These are phyloP conservation scores for Trichopoda pennipes DNA, from an alignment of 2,888 invertebrate genomes.

Conservation along the genomic window DNA sequence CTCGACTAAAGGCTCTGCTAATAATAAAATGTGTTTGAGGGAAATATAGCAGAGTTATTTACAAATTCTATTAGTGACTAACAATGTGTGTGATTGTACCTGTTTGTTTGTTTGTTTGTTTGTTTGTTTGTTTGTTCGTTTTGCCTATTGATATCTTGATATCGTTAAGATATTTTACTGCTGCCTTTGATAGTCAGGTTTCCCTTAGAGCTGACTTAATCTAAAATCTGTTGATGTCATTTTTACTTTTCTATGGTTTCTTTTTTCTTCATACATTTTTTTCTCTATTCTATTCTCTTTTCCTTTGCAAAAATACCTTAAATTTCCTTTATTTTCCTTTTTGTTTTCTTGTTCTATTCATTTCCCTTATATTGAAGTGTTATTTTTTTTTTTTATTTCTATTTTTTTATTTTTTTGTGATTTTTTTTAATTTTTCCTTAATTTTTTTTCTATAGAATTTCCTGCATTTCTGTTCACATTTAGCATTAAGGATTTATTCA, in stretches of 20 bases:
- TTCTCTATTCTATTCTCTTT: background rate
- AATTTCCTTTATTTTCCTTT: conserved; percentile 46
- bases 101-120: background rate
- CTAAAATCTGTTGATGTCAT: conserved; percentile 56
- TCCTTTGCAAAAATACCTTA: background rate
- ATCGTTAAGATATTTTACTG: conserved; percentile 24
- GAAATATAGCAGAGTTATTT: background rate
- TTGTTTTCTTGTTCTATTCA: conserved; percentile 39
- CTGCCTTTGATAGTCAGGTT: conserved; percentile 39
- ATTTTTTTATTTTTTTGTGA: conserved; percentile 4
- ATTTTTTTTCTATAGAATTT: conserved; percentile 48
- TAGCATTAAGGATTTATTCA: conserved; percentile 72
- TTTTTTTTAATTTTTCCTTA: conserved; percentile 48
- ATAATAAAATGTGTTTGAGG: background rate
- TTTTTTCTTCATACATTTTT: too few species aligned
- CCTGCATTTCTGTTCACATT: conserved; percentile 1
- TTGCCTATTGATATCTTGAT: conserved; percentile 26
- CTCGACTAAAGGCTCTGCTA: background rate
- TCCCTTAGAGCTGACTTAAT: conserved; percentile 21
- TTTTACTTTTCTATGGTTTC: conserved; percentile 5
- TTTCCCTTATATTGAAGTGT: conserved; percentile 33
- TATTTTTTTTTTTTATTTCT: background rate
- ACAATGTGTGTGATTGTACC: conserved; percentile 23
- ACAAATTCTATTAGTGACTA: conserved; percentile 9
- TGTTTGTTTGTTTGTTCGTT: background rate